A percentile compares a stretch with the other conserved stretches of the same genome.
These are phyloP conservation scores for Dolichotis patagonum DNA, from an alignment of 2,113 vertebrate species.

Conservation along the genomic window DNA sequence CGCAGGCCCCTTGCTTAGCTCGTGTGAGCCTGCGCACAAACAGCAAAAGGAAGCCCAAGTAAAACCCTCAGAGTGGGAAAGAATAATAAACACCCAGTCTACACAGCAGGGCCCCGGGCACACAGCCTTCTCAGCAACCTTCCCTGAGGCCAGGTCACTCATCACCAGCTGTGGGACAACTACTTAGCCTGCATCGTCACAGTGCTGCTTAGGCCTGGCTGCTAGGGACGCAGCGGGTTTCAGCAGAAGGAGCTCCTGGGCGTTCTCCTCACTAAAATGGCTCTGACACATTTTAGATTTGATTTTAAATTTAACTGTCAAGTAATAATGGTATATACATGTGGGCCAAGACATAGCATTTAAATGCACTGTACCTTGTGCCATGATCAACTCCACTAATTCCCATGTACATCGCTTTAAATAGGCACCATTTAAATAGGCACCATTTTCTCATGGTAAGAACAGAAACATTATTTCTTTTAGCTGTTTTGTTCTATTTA, in stretches of 20 bases:
- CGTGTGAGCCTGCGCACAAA: neutral
- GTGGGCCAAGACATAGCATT: neutral
- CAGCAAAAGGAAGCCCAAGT: neutral
- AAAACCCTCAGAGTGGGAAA: neutral
- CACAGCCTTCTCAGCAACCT: neutral
- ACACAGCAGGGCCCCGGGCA: neutral
- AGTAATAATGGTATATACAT: neutral
- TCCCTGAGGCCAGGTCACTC: neutral
- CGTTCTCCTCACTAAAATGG: neutral
- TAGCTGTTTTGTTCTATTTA: neutral
- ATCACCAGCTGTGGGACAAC: neutral
- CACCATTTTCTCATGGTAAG: neutral
- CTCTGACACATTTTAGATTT: neutral
- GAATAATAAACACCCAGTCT: neutral
- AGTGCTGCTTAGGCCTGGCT: neutral
- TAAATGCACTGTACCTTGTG: neutral
- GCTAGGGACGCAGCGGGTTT: neutral
- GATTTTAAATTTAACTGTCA: neutral
- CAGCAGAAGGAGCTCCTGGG: neutral
- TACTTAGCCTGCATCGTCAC: neutral
- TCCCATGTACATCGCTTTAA: too few species aligned
- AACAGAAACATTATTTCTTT: neutral
- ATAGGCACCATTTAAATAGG: neutral
- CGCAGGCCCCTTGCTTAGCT: neutral
- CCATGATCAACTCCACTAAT: neutral